Conservation (phyloP, 2,888 invertebrate genomes). For the Eustalomyia histrio region DNA sequence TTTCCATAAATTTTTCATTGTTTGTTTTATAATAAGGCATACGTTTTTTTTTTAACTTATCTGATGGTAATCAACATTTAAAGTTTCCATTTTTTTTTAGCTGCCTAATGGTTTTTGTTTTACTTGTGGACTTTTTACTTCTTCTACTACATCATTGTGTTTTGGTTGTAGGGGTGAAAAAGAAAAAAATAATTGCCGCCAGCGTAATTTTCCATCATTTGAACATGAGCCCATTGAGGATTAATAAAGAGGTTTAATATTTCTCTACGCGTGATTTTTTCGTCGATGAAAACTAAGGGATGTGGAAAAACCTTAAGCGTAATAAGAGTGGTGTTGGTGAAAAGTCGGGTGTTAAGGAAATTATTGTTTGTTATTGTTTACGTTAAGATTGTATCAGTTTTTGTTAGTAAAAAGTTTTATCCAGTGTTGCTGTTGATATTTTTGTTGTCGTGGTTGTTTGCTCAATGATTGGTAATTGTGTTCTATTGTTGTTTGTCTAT, state of each 20-base stretch:
- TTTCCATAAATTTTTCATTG: conserved; percentile 9
- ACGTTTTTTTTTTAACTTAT: conserved; percentile 69
- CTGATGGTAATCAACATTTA: conserved; percentile 73
- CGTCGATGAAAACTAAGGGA: not conserved
- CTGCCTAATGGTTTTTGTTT: conserved; percentile 44
- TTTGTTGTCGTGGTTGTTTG: conserved; percentile 20
- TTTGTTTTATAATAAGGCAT: conserved; percentile 13
- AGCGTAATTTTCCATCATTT: conserved; percentile 76
- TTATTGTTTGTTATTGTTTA: conserved; percentile 67
- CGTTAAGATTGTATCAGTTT: conserved; percentile 24
- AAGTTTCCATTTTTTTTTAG: conserved; percentile 67
- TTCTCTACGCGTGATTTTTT: not conserved
- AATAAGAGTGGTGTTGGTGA: conserved; percentile 3
- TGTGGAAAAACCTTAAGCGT: not conserved
- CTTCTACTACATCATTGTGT: not conserved
- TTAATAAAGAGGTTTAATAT: conserved; percentile 67
- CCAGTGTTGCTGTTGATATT: not conserved
- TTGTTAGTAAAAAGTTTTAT: conserved; percentile 16
- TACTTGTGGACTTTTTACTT: conserved; percentile 28
- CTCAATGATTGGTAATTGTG: conserved; percentile 44
- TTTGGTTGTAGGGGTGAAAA: not conserved
- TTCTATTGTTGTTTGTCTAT: conserved; percentile 30
- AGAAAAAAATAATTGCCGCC: conserved; percentile 66
- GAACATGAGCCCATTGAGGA: conserved; percentile 75
- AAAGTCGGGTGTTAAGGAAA: conserved; percentile 56